Evolutionary conservation across 2,113 vertebrate species (phyloP).

Genomic region (Anarrhichthys ocellatus): DNA sequence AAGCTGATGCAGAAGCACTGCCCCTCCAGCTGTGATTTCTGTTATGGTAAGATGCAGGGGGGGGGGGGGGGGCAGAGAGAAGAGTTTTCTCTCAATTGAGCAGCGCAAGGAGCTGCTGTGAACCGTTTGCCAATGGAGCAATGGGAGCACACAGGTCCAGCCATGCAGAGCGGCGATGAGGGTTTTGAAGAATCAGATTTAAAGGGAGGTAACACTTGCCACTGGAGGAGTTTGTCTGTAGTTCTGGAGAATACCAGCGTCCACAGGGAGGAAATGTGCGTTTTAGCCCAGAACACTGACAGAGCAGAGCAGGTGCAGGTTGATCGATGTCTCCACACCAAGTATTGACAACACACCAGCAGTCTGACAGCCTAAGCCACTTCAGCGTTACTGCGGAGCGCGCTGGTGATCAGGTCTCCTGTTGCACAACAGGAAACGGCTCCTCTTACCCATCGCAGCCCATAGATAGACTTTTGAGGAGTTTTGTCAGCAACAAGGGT

Average conservation of each 20-base stretch:
- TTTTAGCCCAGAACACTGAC: neutral
- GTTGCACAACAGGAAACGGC: conserved; percentile 66
- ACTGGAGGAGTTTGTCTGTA: conserved; percentile 35
- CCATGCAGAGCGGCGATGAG: conserved; percentile 50
- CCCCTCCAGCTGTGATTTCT: conserved; percentile 95
- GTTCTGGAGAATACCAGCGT: conserved; percentile 20
- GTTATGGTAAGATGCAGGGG: conserved; percentile 87
- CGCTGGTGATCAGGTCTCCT: conserved; percentile 16
- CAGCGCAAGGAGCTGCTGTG: conserved; percentile 59
- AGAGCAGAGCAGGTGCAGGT: conserved; percentile 21
- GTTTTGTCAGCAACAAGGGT: conserved; percentile 73
- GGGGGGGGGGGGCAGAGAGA: neutral
- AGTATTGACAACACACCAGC: conserved; percentile 34
- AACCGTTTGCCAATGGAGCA: conserved; percentile 73
- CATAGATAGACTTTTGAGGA: conserved; percentile 51
- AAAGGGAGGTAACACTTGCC: conserved; percentile 48
- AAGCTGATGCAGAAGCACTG: conserved; percentile 95
- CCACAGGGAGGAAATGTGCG: conserved; percentile 3
- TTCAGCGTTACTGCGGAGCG: conserved; percentile 3
- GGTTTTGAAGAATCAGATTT: conserved; percentile 51
- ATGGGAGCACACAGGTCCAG: conserved; percentile 71
- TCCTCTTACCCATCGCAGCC: conserved; percentile 45
- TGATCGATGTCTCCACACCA: neutral
- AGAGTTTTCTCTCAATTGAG: conserved; percentile 59
- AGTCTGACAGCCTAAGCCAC: neutral